Percentiles rank a stretch among this genome's conserved stretches.
These are phyloP conservation scores for Pituophis catenifer DNA, from an alignment of 2,113 vertebrate genomes.

Conservation along the genomic window DNA sequence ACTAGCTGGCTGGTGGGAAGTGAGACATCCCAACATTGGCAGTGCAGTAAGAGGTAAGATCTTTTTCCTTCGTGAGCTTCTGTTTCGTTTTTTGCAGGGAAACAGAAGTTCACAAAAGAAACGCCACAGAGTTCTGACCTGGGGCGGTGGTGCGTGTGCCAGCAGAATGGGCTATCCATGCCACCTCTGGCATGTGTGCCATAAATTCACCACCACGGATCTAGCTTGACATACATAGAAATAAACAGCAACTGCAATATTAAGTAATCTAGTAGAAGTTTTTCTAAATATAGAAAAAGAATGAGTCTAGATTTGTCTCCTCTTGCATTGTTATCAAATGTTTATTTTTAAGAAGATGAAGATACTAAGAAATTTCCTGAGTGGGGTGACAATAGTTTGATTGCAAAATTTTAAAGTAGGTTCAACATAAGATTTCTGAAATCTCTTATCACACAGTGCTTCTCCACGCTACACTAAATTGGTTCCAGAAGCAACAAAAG, in stretches of 20 bases:
- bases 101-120: too few species aligned
- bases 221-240: background rate
- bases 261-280: too few species aligned
- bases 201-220: too few species aligned
- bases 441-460: background rate
- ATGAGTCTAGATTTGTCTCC: background rate
- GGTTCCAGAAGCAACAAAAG: background rate
- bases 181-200: too few species aligned
- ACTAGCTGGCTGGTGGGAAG: too few species aligned
- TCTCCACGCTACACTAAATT: background rate
- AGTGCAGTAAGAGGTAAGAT: too few species aligned
- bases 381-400: background rate
- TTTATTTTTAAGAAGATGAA: background rate
- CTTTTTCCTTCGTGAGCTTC: too few species aligned
- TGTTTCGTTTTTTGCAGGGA: too few species aligned
- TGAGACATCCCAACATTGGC: too few species aligned
- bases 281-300: background rate
- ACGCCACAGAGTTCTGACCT: too few species aligned
- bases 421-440: background rate
- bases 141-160: too few species aligned
- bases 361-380: background rate
- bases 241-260: background rate
- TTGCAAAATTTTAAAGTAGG: background rate
- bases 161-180: too few species aligned
- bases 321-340: background rate